phyloP scores from a whole-genome alignment of 1,140 invertebrate genomes.

The Penaeus indicus region DNA sequence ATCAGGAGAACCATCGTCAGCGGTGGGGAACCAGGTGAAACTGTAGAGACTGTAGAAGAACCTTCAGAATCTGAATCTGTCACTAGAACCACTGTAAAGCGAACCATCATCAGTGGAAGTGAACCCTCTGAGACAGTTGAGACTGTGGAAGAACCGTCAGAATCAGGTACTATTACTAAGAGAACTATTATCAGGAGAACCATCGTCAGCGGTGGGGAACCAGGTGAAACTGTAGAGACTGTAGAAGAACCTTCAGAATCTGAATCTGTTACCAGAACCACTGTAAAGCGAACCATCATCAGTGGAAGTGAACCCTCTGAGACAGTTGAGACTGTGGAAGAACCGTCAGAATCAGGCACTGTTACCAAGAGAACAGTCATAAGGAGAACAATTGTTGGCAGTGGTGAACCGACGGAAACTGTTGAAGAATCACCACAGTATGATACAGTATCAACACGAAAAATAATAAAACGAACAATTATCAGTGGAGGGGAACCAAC shows the following conservation, averaged over 20 bases:
- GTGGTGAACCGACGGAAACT: slow-evolving; percentile 36
- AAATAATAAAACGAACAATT: slow-evolving; percentile 30
- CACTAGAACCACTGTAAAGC: neutral
- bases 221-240: slow-evolving; percentile 11
- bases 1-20: slow-evolving; percentile 5
- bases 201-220: neutral
- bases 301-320: slow-evolving; percentile 10
- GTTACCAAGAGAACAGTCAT: slow-evolving; percentile 18
- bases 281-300: slow-evolving; percentile 16
- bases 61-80: slow-evolving; percentile 6
- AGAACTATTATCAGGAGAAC: neutral
- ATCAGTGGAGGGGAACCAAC: slow-evolving; percentile 14
- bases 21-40: slow-evolving; percentile 10
- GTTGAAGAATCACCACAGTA: slow-evolving; percentile 16
- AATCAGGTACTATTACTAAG: neutral
- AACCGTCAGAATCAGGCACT: neutral
- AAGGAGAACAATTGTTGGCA: slow-evolving; percentile 33
- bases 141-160: neutral
- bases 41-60: neutral
- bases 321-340: neutral
- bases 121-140: slow-evolving; percentile 13
- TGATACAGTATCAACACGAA: slow-evolving; percentile 15
- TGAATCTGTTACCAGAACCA: neutral
- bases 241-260: neutral
- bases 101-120: slow-evolving; percentile 31